Evolutionary conservation across 2,113 vertebrate species (phyloP).

Genomic region (Scalopus aquaticus): DNA sequence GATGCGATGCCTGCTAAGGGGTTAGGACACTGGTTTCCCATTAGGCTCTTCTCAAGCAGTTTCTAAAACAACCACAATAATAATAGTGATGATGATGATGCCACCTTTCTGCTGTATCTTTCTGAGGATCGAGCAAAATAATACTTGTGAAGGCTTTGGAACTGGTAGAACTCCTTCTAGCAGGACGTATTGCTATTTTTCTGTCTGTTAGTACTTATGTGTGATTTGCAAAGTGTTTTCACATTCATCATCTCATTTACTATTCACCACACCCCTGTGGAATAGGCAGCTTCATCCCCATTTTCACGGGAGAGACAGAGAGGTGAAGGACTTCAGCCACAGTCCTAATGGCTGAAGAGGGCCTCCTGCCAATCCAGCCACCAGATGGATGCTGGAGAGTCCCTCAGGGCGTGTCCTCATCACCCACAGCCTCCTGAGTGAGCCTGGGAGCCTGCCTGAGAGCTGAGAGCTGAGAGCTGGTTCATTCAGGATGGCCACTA

Average conservation of each 20-base stretch:
- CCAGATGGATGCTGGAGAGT: neutral
- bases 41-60: neutral
- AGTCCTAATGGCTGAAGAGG: neutral
- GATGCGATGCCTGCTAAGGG: neutral
- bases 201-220: neutral
- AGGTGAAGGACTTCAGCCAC: neutral
- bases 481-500: neutral
- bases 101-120: neutral
- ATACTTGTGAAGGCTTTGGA: neutral
- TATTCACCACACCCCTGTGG: neutral
- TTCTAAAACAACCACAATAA: neutral
- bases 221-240: neutral
- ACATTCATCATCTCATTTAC: neutral
- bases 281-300: neutral
- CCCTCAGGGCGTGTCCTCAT: neutral
- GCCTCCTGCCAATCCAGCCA: neutral
- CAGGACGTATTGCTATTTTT: neutral
- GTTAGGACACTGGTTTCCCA: neutral
- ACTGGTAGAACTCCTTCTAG: neutral
- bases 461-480: neutral
- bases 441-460: neutral
- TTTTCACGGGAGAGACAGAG: neutral
- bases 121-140: neutral
- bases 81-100: neutral
- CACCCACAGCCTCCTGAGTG: neutral